A percentile compares a stretch with the other conserved stretches of the same genome.
phyloP scores from a whole-genome alignment of 2,888 invertebrate genomes.

The Galerucella nymphaeae region DNA sequence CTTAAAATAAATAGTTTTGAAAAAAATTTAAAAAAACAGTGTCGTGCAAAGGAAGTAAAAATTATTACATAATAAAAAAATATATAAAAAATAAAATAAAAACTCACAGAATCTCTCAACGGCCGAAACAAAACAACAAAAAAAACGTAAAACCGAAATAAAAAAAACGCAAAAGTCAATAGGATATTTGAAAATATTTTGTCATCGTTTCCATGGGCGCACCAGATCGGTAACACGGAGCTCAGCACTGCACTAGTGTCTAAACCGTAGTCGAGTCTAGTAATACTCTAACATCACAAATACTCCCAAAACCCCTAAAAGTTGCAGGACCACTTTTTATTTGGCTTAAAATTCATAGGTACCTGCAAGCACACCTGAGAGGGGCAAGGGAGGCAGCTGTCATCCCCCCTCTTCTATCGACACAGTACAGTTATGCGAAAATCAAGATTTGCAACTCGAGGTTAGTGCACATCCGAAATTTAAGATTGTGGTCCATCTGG shows the following conservation, averaged over 20 bases:
- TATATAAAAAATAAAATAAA: constrained; percentile 31
- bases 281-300: constrained; percentile 65
- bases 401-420: constrained; percentile 57
- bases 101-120: constrained; percentile 39
- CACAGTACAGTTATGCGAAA: constrained; percentile 64
- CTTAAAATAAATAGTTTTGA: neutral
- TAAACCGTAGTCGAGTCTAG: constrained; percentile 65
- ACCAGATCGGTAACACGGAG: constrained; percentile 52
- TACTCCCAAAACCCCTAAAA: constrained; percentile 67
- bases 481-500: constrained; percentile 45
- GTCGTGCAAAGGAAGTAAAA: neutral
- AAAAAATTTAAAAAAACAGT: neutral
- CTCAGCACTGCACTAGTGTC: constrained; percentile 59
- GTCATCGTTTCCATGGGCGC: constrained; percentile 54
- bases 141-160: constrained; percentile 31
- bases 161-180: constrained; percentile 38
- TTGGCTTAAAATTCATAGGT: constrained; percentile 73
- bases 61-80: constrained; percentile 8
- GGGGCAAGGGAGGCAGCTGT: constrained; percentile 54
- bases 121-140: constrained; percentile 24
- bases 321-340: constrained; percentile 74
- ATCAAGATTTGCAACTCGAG: constrained; percentile 62
- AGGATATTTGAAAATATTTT: constrained; percentile 33
- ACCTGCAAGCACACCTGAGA: constrained; percentile 62
- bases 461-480: constrained; percentile 52